Evolutionary conservation across 2,888 invertebrate species (phyloP), one percentile per base, ranked within the genome.

Genomic region (Reticulitermes lucifugus): DNA sequence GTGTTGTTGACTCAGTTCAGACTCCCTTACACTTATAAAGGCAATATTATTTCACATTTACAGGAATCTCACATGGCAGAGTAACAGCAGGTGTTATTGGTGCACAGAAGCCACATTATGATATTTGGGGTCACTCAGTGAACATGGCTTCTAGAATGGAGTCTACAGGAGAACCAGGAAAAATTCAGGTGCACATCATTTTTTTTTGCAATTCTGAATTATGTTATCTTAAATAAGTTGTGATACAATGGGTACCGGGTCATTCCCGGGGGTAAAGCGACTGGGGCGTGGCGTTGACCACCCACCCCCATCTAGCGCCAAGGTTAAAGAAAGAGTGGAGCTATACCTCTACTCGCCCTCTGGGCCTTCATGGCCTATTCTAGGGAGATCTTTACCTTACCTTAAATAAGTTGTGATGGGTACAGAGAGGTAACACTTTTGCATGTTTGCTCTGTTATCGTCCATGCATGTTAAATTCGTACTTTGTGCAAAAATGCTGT

Each of bases 91-190:
- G 98, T 5, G 98, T 99, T 0, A 97, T 98, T 5, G 98, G 98
- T 0, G 96, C 97, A 0, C 95, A 96, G 86, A 98, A 98, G 89
- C 98, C 98, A 0, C 93, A 98, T 79, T 98, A 98, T 90, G 98
- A 99, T 90, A 98, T 98, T 89, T 99, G 98, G 98, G 98, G 98
- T 0, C 96, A 98, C 91, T 96, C 98, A 0, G 98, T 98, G 0
- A 99, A 99, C 91, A 96, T 99, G 94, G 98, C 99, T 5, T 98
- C 98, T 0, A 93, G 99, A 89, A 98, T 99, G 98, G 98, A 98
- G 89, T 97, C 97, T 0, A 97, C 96, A 1, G 98, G 98, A 12
- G 92, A 95, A 87, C 93, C 95, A 2, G 96, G 96, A 73, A 93
- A 93, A 90, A 96, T 97, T 88, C 96, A 97, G 91, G 95, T 95